phyloP scores from a whole-genome alignment of 2,888 invertebrate species.

The Andrena camellia region DNA sequence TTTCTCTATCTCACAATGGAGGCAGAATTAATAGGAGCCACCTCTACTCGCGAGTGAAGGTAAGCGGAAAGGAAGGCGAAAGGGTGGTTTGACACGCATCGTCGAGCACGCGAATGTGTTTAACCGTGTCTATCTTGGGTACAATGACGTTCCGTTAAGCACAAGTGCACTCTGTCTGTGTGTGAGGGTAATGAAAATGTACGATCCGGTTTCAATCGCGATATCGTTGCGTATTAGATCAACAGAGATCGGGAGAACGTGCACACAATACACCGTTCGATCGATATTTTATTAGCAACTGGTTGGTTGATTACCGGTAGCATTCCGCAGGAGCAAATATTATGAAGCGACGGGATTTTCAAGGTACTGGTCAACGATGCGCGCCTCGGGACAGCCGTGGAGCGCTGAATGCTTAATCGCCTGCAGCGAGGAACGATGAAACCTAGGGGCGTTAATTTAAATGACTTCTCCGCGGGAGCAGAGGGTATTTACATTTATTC shows the following conservation, averaged over 20 bases:
- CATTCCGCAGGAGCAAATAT: constrained; percentile 17
- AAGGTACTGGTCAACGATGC: constrained; percentile 3
- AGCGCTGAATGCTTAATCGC: background rate
- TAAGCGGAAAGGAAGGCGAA: constrained; percentile 70
- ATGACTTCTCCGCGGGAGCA: background rate
- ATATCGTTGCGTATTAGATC: constrained; percentile 40
- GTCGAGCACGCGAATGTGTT: constrained; percentile 56
- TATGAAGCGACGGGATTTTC: background rate
- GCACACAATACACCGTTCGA: background rate
- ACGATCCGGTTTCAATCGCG: constrained; percentile 55
- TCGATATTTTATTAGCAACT: constrained; percentile 14
- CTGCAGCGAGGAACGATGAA: background rate
- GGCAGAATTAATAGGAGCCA: constrained; percentile 50
- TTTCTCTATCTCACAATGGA: constrained; percentile 40
- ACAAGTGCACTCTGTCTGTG: constrained; percentile 34
- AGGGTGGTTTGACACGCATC: constrained; percentile 70
- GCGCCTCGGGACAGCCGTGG: background rate
- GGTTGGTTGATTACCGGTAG: background rate
- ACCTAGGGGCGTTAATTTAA: background rate
- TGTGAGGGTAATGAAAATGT: constrained; percentile 42
- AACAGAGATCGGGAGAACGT: constrained; percentile 4
- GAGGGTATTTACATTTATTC: background rate
- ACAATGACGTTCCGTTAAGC: constrained; percentile 48
- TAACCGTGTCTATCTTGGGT: constrained; percentile 32
- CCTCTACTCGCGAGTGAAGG: constrained; percentile 55